These are phyloP conservation scores for Notarius lentiginosus DNA, from an alignment of 2,113 vertebrate species.

Conservation along the genomic window DNA sequence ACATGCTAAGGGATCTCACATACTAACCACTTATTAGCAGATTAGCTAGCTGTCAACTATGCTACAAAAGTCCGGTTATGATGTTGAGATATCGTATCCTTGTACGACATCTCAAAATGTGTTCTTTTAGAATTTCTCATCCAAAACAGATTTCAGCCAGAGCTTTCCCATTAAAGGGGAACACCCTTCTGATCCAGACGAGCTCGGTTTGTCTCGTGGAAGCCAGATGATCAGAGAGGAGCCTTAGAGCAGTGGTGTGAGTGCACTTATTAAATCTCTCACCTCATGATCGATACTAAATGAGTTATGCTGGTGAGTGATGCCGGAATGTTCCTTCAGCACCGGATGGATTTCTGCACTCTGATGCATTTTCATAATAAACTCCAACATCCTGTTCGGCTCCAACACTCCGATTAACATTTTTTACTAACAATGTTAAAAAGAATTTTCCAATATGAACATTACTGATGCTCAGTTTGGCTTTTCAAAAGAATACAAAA, in stretches of 20 bases:
- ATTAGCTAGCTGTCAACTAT: background rate
- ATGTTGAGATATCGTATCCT: background rate
- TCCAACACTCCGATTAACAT: background rate
- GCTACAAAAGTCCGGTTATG: background rate
- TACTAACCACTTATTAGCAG: background rate
- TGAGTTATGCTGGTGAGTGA: slow-evolving; percentile 49
- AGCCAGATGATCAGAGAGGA: background rate
- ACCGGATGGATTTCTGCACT: background rate
- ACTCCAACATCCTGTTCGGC: background rate
- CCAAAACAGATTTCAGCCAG: background rate
- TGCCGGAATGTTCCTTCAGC: slow-evolving; percentile 26
- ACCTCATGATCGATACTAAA: slow-evolving; percentile 45
- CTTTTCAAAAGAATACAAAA: background rate
- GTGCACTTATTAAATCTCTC: slow-evolving; percentile 17
- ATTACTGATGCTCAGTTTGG: background rate
- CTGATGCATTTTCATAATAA: background rate
- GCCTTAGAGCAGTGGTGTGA: background rate
- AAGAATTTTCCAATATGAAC: background rate
- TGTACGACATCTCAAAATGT: background rate
- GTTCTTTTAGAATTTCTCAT: background rate
- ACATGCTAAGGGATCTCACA: background rate
- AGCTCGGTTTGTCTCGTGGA: background rate
- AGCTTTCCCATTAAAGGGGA: background rate
- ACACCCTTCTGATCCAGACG: background rate
- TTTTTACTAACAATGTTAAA: background rate